Evolutionary conservation across 2,888 invertebrate genomes (phyloP).

Genomic region (Pristionchus arcanus): DNA sequence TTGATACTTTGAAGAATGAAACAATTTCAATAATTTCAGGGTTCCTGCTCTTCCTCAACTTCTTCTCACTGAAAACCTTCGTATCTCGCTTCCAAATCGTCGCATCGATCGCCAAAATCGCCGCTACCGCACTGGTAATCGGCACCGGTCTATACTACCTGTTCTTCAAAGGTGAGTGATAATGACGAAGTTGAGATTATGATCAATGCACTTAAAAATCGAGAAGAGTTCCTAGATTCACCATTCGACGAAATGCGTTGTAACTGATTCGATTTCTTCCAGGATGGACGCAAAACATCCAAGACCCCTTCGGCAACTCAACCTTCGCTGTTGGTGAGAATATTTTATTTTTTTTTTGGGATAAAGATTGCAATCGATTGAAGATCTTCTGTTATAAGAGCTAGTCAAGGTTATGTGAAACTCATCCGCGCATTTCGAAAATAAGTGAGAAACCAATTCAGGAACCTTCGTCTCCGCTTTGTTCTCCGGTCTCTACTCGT

Average conservation of each 20-base stretch:
- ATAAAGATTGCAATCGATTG: not conserved
- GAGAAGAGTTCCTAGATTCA: no score
- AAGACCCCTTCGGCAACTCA: conserved; percentile 19
- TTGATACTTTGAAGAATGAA: not conserved
- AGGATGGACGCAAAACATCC: conserved; percentile 59
- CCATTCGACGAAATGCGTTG: no score
- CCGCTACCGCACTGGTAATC: conserved; percentile 71
- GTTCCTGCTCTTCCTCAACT: conserved; percentile 76
- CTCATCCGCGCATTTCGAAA: not conserved
- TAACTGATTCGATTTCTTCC: not conserved
- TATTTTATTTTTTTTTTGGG: not conserved
- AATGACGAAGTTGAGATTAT: not conserved
- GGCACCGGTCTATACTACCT: conserved; percentile 73
- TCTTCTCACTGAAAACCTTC: conserved; percentile 76
- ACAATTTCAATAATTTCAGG: conserved; percentile 57
- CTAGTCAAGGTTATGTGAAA: not conserved
- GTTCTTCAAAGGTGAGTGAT: conserved; percentile 63
- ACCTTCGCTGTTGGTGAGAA: conserved; percentile 40
- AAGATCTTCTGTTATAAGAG: not conserved
- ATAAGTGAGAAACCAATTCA: not conserved
- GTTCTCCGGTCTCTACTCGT: conserved; percentile 73
- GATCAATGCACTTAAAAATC: no score
- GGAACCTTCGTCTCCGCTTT: conserved; percentile 71
- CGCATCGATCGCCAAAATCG: conserved; percentile 74
- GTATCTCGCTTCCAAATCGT: conserved; percentile 76